A percentile compares a stretch with the other conserved stretches of the same genome.
phyloP scores from a whole-genome alignment of 2,888 invertebrate genomes.

The Platycheirus rosarum region DNA sequence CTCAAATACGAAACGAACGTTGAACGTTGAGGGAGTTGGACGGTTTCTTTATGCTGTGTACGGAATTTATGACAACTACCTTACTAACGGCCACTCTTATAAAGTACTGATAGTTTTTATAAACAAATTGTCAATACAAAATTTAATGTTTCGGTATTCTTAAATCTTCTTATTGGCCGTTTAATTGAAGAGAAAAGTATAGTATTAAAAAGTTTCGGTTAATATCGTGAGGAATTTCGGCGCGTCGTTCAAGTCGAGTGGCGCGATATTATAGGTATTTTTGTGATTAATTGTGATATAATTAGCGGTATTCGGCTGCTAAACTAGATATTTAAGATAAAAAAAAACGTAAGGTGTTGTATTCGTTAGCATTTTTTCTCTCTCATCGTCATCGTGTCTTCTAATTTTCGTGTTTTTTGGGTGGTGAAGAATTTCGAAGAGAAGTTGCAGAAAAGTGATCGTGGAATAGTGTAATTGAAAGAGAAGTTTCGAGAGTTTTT shows the following conservation, averaged over 20 bases:
- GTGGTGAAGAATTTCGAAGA: constrained; percentile 53
- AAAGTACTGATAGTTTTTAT: too few species aligned
- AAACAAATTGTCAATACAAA: not conserved
- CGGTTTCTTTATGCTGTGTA: constrained; percentile 70
- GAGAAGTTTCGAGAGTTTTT: constrained; percentile 34
- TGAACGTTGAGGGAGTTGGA: constrained; percentile 73
- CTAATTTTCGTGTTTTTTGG: not conserved
- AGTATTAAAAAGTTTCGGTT: not conserved
- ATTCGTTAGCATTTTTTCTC: constrained; percentile 57
- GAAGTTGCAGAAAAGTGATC: constrained; percentile 67
- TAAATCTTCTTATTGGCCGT: not conserved
- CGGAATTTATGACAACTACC: constrained; percentile 64
- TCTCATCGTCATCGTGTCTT: constrained; percentile 21
- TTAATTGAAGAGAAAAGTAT: too few species aligned
- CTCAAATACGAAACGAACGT: constrained; percentile 69
- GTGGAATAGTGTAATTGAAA: constrained; percentile 10
- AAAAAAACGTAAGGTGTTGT: constrained; percentile 38
- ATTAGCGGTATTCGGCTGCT: constrained; percentile 32
- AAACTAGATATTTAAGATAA: constrained; percentile 59
- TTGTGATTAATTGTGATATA: constrained; percentile 71
- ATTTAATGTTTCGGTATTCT: too few species aligned
- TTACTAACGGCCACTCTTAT: constrained; percentile 44
- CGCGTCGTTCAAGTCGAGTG: constrained; percentile 1
- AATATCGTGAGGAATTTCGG: not conserved
- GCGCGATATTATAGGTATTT: constrained; percentile 61